phyloP scores from a whole-genome alignment of 2,888 invertebrate species.

The Hypena proboscidalis region DNA sequence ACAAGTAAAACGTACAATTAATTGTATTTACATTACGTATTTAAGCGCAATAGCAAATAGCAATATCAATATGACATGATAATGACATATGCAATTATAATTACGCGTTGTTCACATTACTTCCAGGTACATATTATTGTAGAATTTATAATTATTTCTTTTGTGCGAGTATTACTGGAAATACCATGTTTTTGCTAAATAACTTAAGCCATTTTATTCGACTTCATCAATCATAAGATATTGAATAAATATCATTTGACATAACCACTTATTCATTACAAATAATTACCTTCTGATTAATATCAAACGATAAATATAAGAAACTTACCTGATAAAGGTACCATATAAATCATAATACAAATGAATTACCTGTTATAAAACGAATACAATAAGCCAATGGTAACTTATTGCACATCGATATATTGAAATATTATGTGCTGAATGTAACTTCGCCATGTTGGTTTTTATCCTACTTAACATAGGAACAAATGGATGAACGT shows the following conservation, averaged over 20 bases:
- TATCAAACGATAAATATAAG: too few species aligned
- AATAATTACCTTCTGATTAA: too few species aligned
- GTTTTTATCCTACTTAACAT: too few species aligned
- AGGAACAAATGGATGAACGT: too few species aligned
- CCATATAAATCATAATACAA: too few species aligned
- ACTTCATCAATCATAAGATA: conserved; percentile 8
- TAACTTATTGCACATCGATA: too few species aligned
- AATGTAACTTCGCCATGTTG: too few species aligned
- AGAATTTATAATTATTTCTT: conserved; percentile 17
- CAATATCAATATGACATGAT: conserved; percentile 10
- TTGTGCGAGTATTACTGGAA: conserved; percentile 11
- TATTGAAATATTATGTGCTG: too few species aligned
- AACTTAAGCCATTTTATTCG: conserved; percentile 1
- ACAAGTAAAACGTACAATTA: too few species aligned
- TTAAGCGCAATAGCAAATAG: conserved; percentile 4
- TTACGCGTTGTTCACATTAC: conserved; percentile 6
- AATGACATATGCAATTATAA: conserved; percentile 15
- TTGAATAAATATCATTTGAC: conserved; percentile 2
- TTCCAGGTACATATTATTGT: conserved; percentile 26
- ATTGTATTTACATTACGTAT: conserved; percentile 3
- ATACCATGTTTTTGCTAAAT: conserved; percentile 15
- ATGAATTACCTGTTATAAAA: too few species aligned
- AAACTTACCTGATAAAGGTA: too few species aligned
- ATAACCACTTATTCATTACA: neutral
- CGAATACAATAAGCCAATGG: too few species aligned